These are phyloP conservation scores for Myiopsitta monachus DNA, from an alignment of 2,113 vertebrate genomes.

Conservation along the genomic window DNA sequence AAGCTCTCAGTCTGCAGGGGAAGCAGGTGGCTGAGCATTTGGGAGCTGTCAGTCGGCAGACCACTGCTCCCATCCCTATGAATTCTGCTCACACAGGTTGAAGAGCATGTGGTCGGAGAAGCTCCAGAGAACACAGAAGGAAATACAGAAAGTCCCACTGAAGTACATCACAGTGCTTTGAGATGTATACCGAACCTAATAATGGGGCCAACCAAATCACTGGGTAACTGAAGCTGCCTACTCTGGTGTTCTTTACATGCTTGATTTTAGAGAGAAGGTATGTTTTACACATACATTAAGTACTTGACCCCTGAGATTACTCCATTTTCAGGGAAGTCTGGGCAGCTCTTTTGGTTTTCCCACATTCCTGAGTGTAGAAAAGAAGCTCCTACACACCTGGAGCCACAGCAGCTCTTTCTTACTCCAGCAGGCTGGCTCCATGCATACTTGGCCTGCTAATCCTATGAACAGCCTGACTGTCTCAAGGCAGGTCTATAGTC, in stretches of 20 bases:
- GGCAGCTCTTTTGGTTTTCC: neutral
- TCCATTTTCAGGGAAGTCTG: neutral
- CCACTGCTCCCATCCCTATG: neutral
- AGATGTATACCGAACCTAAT: neutral
- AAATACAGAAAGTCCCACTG: neutral
- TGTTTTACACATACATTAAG: neutral
- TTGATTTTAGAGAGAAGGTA: neutral
- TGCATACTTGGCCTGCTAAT: neutral
- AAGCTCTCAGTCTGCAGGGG: neutral
- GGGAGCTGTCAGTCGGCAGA: neutral
- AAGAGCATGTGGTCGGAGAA: neutral
- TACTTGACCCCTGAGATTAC: neutral
- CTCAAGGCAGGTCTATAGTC: neutral
- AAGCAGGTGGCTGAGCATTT: constrained; percentile 9
- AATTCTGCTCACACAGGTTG: neutral
- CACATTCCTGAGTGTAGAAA: neutral
- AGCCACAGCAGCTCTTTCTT: neutral
- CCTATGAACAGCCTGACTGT: neutral
- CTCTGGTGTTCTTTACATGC: neutral
- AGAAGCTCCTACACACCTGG: neutral
- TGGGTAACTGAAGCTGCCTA: neutral
- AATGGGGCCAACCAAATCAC: neutral
- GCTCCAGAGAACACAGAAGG: neutral
- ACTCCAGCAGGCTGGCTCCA: neutral
- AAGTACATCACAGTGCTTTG: neutral